A percentile compares a stretch with the other conserved stretches of the same genome.
phyloP scores from a whole-genome alignment of 2,888 invertebrate genomes.

The Eubasilissa splendida region DNA sequence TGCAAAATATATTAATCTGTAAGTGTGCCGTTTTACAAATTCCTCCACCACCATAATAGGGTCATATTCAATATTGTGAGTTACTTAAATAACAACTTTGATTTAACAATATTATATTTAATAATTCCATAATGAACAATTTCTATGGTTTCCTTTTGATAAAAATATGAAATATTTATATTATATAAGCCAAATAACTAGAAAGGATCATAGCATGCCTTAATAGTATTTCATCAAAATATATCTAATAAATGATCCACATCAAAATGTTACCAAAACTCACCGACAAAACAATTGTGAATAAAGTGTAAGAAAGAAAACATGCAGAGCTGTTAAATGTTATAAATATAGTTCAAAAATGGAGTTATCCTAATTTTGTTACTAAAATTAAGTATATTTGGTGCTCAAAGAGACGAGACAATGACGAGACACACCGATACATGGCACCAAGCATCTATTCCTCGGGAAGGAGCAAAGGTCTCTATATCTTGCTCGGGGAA shows the following conservation, averaged over 20 bases:
- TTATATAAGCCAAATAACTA: conserved; percentile 51
- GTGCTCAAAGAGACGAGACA: conserved; percentile 36
- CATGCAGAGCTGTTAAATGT: conserved; percentile 36
- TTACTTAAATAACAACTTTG: conserved; percentile 31
- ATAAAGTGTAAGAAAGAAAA: conserved; percentile 1
- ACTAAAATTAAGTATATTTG: conserved; percentile 40
- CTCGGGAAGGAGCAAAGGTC: conserved; percentile 1
- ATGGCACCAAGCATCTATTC: conserved; percentile 16
- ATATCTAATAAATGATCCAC: conserved; percentile 57
- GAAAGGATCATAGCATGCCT: conserved; percentile 42
- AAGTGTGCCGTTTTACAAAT: not conserved
- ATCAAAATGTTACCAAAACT: conserved; percentile 56
- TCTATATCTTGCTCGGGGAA: not conserved
- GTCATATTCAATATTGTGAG: not conserved
- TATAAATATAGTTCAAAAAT: conserved; percentile 25
- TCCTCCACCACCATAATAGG: conserved; percentile 15
- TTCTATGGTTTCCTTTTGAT: conserved; percentile 36
- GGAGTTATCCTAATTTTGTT: conserved; percentile 38
- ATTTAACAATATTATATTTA: conserved; percentile 45
- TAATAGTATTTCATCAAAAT: conserved; percentile 49
- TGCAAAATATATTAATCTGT: not conserved
- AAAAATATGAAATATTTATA: conserved; percentile 40
- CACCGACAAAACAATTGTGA: conserved; percentile 8
- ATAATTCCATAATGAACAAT: conserved; percentile 41
- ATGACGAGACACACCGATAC: not conserved